phyloP scores from a whole-genome alignment of 2,113 vertebrate species.

The Odontesthes bonariensis region DNA sequence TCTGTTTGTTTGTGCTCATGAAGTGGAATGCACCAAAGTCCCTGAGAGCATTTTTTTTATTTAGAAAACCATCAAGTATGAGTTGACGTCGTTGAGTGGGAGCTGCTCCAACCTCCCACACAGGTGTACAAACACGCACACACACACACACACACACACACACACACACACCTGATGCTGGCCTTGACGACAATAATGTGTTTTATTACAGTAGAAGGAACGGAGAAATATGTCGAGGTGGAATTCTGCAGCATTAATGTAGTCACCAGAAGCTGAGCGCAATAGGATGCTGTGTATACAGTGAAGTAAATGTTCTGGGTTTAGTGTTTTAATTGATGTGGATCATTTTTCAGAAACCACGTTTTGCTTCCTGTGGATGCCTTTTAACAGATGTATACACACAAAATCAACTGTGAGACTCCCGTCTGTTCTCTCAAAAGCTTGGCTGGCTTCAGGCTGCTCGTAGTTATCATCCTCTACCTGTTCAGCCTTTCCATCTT shows the following conservation, averaged over 20 bases:
- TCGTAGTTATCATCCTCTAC: constrained; percentile 46
- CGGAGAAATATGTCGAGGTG: constrained; percentile 56
- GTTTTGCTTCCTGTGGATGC: constrained; percentile 6
- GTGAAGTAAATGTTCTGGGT: constrained; percentile 14
- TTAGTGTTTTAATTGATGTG: constrained; percentile 34
- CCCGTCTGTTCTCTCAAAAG: constrained; percentile 11
- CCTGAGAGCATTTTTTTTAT: constrained; percentile 77
- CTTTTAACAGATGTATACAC: constrained; percentile 20
- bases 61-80: constrained; percentile 75
- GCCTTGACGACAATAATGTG: constrained; percentile 76
- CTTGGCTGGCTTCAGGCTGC: not conserved
- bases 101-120: constrained; percentile 37
- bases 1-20: constrained; percentile 76
- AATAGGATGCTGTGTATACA: constrained; percentile 35
- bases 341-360: constrained; percentile 14
- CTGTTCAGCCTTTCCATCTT: constrained; percentile 45
- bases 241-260: constrained; percentile 53
- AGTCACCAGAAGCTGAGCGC: constrained; percentile 37
- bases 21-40: constrained; percentile 80
- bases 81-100: constrained; percentile 62
- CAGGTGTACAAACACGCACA: not conserved
- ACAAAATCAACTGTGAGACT: constrained; percentile 17
- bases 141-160: constrained; percentile 15
- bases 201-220: constrained; percentile 62
- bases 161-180: constrained; percentile 59